These are phyloP conservation scores for Agapetus fuscipes DNA, from an alignment of 2,888 invertebrate genomes.

Conservation along the genomic window DNA sequence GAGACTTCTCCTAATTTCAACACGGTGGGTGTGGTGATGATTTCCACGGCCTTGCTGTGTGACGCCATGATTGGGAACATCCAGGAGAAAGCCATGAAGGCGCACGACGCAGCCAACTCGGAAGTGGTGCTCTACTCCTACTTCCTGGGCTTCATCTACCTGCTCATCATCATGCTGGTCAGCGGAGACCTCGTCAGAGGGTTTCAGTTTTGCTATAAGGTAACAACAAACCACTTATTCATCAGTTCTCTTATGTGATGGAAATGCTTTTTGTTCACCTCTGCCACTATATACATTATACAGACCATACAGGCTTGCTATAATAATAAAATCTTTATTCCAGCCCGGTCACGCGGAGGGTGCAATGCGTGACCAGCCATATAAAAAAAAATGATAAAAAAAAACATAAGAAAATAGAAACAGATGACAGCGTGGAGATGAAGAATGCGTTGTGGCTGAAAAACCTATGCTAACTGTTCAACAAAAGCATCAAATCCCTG, in stretches of 20 bases:
- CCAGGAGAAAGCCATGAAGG: slow-evolving; percentile 91
- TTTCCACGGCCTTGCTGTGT: slow-evolving; percentile 77
- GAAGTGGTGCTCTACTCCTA: slow-evolving; percentile 93
- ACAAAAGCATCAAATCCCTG: too few species aligned
- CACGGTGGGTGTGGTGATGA: slow-evolving; percentile 60
- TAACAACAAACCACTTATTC: too few species aligned
- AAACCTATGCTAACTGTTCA: too few species aligned
- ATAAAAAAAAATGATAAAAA: too few species aligned
- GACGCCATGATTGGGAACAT: slow-evolving; percentile 96
- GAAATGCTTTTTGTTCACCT: not conserved
- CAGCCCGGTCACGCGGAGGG: too few species aligned
- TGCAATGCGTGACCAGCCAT: too few species aligned
- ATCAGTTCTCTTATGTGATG: slow-evolving; percentile 2
- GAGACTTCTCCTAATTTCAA: slow-evolving; percentile 67
- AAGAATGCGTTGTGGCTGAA: too few species aligned
- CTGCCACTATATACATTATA: not conserved
- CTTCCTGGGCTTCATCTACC: slow-evolving; percentile 74
- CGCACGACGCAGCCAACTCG: slow-evolving; percentile 70
- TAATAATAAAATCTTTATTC: too few species aligned
- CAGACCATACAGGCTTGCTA: too few species aligned
- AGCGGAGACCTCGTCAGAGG: slow-evolving; percentile 70
- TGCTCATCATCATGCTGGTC: slow-evolving; percentile 60
- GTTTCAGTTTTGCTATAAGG: slow-evolving; percentile 65
- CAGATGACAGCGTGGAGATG: too few species aligned
- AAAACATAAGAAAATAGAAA: too few species aligned